Evolutionary conservation across 2,797 vertebrate species (phyloP), one percentile per base, ranked within the genome.

Genomic region (Decapterus maruadsi): DNA sequence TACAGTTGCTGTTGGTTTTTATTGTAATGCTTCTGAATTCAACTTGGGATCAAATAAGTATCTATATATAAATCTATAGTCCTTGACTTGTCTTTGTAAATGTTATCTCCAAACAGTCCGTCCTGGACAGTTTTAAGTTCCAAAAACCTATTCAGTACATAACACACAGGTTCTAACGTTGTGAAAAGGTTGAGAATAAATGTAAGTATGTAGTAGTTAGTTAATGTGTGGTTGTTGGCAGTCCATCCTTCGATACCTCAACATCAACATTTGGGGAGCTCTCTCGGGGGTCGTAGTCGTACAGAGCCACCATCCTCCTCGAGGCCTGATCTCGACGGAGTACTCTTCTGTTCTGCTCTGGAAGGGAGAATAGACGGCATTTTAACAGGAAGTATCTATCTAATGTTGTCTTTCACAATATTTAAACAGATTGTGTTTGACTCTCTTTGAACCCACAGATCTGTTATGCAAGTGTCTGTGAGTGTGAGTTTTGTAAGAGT

Each of bases 231-330:
- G 0, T 55, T n/a, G 17, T 10, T 36, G 12, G 20, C 6, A 3
- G 14, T 11, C 11, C 22, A 1, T 45, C 31, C 6, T 62, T 0
- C 0, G 74, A 4, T 96, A 99, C 98, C 98, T 99, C 98, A 0
- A 98, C 97, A 0, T 99, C 98, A 20, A 98, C 96, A 36, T 99
- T 99, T 0, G 98, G 98, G 1, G 98, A 99, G 92, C 98, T 99
- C 84, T 99, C 98, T 63, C 97, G 85, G 0, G 98, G 98, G 68
- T 99, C 97, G 0, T 99, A 99, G 85, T 99, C 98, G 0, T 99
- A 99, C 40, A 99, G 92, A 0, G 98, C 98, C 82, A 99, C 98
- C 97, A 98, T 98, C 89, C 98, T 96, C 50, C 97, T 81, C 0
- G 97, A 97, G 4, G 92, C 86, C 0, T 96, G 87, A n/a, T 94